phyloP scores from a whole-genome alignment of 2,888 invertebrate species.

The Gandaritis pyraliata region DNA sequence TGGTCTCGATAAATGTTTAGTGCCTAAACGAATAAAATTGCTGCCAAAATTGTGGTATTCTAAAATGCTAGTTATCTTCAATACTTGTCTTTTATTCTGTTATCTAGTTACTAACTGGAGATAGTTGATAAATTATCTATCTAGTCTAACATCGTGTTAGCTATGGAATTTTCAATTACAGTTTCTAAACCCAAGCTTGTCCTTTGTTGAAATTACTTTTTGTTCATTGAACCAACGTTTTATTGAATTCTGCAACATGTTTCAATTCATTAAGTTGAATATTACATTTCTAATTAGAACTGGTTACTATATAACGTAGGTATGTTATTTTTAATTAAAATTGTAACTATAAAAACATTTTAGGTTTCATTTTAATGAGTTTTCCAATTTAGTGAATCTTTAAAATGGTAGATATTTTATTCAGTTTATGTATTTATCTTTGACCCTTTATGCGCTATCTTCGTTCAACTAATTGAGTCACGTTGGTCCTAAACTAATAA shows the following conservation, averaged over 20 bases:
- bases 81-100: too few relatives aligned
- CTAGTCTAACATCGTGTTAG: neutral
- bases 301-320: neutral
- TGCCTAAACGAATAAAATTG: too few relatives aligned
- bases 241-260: slow-evolving; percentile 6
- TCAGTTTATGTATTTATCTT: slow-evolving; percentile 25
- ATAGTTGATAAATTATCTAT: neutral
- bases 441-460: slow-evolving; percentile 29
- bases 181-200: slow-evolving; percentile 7
- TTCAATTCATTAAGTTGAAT: slow-evolving; percentile 4
- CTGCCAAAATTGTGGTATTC: too few relatives aligned
- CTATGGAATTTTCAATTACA: neutral
- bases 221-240: neutral
- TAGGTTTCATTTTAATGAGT: too few relatives aligned
- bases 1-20: too few relatives aligned
- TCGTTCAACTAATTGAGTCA: slow-evolving; percentile 28
- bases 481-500: slow-evolving; percentile 22
- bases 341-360: too few relatives aligned
- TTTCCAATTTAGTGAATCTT: too few relatives aligned
- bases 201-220: slow-evolving; percentile 13
- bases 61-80: too few relatives aligned
- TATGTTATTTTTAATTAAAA: too few relatives aligned
- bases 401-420: neutral
- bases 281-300: slow-evolving; percentile 1
- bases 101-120: too few relatives aligned